phyloP scores from a whole-genome alignment of 2,797 vertebrate species.

The Aeoliscus strigatus region DNA sequence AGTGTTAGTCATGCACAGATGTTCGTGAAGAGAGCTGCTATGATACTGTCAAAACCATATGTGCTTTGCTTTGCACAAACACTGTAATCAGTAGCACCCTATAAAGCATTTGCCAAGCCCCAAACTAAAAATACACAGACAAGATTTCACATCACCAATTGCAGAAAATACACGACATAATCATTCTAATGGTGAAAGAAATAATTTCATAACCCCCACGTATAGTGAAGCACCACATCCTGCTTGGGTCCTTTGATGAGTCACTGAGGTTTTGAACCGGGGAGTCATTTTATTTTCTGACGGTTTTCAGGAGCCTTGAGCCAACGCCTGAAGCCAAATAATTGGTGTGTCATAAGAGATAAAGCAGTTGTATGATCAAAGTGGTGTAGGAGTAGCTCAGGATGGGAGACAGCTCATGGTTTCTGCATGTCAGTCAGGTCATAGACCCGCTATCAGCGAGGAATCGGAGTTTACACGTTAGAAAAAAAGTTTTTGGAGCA shows the following conservation, averaged over 20 bases:
- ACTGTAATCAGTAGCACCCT: slow-evolving; percentile 71
- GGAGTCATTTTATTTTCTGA: slow-evolving; percentile 41
- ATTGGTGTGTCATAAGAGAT: slow-evolving; percentile 48
- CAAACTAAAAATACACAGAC: slow-evolving; percentile 62
- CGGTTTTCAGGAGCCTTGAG: slow-evolving; percentile 54
- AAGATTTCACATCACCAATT: slow-evolving; percentile 50
- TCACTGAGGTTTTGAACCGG: slow-evolving; percentile 47
- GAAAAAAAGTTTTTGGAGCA: background rate
- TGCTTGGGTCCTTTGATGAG: slow-evolving; percentile 49
- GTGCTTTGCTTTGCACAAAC: slow-evolving; percentile 58
- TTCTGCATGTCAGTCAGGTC: slow-evolving; percentile 22
- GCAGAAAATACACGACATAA: slow-evolving; percentile 39
- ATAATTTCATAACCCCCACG: slow-evolving; percentile 50
- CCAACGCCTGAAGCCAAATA: slow-evolving; percentile 42
- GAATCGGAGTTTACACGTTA: slow-evolving; percentile 1
- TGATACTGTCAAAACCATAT: slow-evolving; percentile 55
- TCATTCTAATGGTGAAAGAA: slow-evolving; percentile 47
- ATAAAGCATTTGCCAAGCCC: slow-evolving; percentile 53
- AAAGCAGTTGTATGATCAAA: slow-evolving; percentile 44
- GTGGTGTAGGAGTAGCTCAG: slow-evolving; percentile 14
- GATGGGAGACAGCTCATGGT: slow-evolving; percentile 12
- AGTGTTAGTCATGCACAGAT: slow-evolving; percentile 67
- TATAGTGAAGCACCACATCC: slow-evolving; percentile 59
- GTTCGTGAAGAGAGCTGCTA: slow-evolving; percentile 50
- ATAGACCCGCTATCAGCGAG: slow-evolving; percentile 4